These are phyloP conservation scores for Thecocarcelia acutangulata DNA, from an alignment of 2,888 invertebrate genomes.

Conservation along the genomic window DNA sequence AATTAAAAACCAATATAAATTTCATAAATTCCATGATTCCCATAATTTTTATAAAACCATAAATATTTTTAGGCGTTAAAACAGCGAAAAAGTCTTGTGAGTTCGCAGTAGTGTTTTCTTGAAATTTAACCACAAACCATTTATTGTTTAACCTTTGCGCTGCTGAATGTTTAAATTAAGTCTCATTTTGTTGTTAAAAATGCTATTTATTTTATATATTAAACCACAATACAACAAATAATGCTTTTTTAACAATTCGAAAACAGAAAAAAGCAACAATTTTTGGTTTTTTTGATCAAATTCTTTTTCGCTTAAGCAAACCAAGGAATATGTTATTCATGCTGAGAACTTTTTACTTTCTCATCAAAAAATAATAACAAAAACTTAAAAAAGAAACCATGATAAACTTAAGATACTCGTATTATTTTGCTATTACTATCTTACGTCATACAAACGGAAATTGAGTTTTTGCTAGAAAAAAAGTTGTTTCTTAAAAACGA, in stretches of 20 bases:
- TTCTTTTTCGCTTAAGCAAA: no score
- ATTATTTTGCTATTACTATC: neutral
- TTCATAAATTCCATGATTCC: slow-evolving; percentile 24
- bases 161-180: neutral
- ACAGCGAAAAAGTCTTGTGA: no score
- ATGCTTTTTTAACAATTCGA: slow-evolving; percentile 4
- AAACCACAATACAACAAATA: neutral
- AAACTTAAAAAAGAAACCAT: neutral
- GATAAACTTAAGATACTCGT: neutral
- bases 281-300: no score
- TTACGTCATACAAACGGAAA: neutral
- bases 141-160: slow-evolving; percentile 2
- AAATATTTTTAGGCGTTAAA: slow-evolving; percentile 22
- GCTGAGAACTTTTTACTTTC: neutral
- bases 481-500: no score
- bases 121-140: slow-evolving; percentile 1
- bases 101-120: neutral
- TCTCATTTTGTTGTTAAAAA: neutral
- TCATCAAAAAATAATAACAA: neutral
- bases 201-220: neutral
- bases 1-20: neutral
- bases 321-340: no score
- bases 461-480: no score
- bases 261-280: slow-evolving; percentile 5
- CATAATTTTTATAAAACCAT: slow-evolving; percentile 4